phyloP scores from a whole-genome alignment of 1,140 invertebrate genomes.

The Anastrepha obliqua region DNA sequence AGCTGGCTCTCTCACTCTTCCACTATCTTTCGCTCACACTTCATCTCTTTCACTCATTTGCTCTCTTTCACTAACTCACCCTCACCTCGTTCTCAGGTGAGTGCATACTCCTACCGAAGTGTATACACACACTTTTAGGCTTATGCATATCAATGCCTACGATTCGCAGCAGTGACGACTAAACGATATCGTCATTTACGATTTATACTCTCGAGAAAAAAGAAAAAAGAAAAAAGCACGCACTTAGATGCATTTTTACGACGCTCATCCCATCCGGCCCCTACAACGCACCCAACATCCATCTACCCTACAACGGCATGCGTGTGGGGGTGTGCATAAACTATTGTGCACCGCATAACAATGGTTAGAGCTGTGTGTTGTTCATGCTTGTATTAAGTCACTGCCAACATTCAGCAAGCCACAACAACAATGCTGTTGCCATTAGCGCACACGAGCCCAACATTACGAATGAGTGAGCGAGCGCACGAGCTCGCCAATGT shows the following conservation, averaged over 20 bases:
- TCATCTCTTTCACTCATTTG: constrained; percentile 31
- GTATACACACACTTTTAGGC: neutral
- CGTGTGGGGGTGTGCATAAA: neutral
- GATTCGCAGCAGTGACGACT: too few species aligned
- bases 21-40: constrained; percentile 15
- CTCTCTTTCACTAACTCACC: neutral
- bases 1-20: neutral
- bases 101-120: neutral
- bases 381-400: neutral
- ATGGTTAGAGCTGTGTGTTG: neutral
- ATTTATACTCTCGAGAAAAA: neutral
- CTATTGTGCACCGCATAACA: neutral
- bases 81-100: neutral
- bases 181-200: constrained; percentile 1
- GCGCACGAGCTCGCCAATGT: neutral
- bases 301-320: too few species aligned
- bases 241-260: neutral
- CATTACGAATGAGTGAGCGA: neutral
- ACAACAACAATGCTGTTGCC: neutral
- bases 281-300: neutral
- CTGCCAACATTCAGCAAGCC: too few species aligned
- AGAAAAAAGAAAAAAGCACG: too few species aligned
- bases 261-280: neutral
- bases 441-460: neutral
- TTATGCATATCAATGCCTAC: neutral